These are phyloP conservation scores for Tyrannus savana DNA, from an alignment of 2,113 vertebrate species.

Conservation along the genomic window DNA sequence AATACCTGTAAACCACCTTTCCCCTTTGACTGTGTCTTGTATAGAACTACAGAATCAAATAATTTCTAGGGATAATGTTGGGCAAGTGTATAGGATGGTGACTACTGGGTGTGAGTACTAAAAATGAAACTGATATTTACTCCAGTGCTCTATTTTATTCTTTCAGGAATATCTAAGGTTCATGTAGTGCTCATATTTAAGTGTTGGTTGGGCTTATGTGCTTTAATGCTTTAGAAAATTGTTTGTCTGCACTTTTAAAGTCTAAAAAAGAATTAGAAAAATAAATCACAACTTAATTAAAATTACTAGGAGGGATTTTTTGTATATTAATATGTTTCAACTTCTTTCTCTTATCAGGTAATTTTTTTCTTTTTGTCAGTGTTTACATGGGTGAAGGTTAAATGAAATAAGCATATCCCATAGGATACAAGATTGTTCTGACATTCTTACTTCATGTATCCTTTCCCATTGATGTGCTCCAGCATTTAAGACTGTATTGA, in stretches of 20 bases:
- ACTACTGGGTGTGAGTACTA: not conserved
- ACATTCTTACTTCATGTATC: not conserved
- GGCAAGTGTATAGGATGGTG: not conserved
- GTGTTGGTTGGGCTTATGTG: not conserved
- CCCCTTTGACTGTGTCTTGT: not conserved
- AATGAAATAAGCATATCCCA: not conserved
- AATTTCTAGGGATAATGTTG: not conserved
- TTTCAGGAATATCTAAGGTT: not conserved
- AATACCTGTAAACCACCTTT: not conserved
- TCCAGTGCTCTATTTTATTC: not conserved
- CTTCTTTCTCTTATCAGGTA: not conserved
- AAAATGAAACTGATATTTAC: not conserved
- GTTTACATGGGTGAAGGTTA: not conserved
- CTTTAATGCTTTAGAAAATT: not conserved
- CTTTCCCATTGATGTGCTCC: not conserved
- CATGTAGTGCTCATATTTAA: not conserved
- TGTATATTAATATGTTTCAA: not conserved
- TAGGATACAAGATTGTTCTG: not conserved
- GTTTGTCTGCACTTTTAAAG: not conserved
- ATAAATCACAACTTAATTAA: not conserved
- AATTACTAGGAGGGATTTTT: not conserved
- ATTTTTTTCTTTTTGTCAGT: not conserved
- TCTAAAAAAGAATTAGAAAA: not conserved
- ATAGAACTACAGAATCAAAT: not conserved
- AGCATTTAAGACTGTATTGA: not conserved